phyloP scores from a whole-genome alignment of 2,888 invertebrate genomes.

The Oxyscelio sp. region DNA sequence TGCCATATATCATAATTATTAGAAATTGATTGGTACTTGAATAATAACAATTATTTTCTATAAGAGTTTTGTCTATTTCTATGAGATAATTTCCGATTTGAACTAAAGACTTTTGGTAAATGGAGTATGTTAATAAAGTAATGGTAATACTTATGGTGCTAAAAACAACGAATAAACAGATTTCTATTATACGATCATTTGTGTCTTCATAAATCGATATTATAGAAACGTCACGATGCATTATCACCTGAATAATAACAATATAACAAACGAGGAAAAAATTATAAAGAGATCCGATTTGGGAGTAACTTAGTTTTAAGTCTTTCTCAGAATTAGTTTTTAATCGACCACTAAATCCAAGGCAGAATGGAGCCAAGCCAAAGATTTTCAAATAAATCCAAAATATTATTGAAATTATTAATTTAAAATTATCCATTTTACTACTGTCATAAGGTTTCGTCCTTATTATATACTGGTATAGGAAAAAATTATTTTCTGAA shows the following conservation, averaged over 20 bases:
- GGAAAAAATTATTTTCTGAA: too few species aligned
- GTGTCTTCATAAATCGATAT: background rate
- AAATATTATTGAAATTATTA: background rate
- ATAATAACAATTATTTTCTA: constrained; percentile 5
- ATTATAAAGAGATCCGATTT: constrained; percentile 14
- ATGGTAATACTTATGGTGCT: constrained; percentile 21
- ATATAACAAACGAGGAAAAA: background rate
- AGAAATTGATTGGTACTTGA: background rate
- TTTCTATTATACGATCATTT: background rate
- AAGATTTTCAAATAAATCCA: background rate
- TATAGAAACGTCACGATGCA: background rate
- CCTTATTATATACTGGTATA: background rate
- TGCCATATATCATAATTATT: background rate
- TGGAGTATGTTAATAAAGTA: constrained; percentile 2
- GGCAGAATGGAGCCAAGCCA: background rate
- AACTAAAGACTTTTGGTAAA: constrained; percentile 15
- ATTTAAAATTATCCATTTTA: background rate
- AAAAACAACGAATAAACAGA: background rate
- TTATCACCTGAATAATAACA: background rate
- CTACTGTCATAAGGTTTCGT: background rate
- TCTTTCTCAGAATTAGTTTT: background rate
- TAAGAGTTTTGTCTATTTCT: constrained; percentile 27
- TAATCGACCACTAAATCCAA: background rate
- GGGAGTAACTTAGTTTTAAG: background rate
- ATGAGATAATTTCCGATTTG: constrained; percentile 22